Base-by-base conservation (phyloP, 2,113 vertebrate genomes). In the Thomomys bottae region DNA sequence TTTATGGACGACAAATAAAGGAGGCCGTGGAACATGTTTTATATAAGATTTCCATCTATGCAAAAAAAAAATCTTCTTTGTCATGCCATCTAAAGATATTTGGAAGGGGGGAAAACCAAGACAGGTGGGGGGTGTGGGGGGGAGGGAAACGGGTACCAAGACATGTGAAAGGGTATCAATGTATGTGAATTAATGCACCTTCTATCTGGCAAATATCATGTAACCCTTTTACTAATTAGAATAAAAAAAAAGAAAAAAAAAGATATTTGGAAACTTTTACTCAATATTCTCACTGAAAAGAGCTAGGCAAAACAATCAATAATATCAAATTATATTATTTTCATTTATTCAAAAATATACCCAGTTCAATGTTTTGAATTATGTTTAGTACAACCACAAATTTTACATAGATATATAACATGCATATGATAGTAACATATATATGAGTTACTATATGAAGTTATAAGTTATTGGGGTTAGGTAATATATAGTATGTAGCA, bases 351-450 rank as follows among this genome's bases (percentile, higher is more conserved):
- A 8, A 70, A 49, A 84, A 38, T 54, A 84, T 30, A 38, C 15
- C 0, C 38, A 71, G 8, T 6, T 30, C 4, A 83, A 40, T 57
- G 2, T 71, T 85, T 86, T 28, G 54, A 88, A 40, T 91, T 79
- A 61, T 82, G 86, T 88, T 85, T 66, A 54, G 49, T 61, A 86
- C 89, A 89, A 67, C 54, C n/a, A 91, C 34, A 61, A 72, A 49
- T 68, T 77, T 49, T 61, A 40, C 40, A 45, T 30, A 54, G 21
- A 66, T 38, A 3, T 61, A 1, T 61, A 84, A 68, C 3, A 42
- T 70, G 45, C 9, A 38, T 54, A 21, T 85, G 38, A 67, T 3
- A 54, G 49, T 68, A 17, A 3, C 7, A 45, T 38, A 88, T 59
- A 5, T 0, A 42, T 57, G 2, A 1, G 4, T 34, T 76, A 45